phyloP scores from a whole-genome alignment of 2,888 invertebrate species.

The Julus scanicus region DNA sequence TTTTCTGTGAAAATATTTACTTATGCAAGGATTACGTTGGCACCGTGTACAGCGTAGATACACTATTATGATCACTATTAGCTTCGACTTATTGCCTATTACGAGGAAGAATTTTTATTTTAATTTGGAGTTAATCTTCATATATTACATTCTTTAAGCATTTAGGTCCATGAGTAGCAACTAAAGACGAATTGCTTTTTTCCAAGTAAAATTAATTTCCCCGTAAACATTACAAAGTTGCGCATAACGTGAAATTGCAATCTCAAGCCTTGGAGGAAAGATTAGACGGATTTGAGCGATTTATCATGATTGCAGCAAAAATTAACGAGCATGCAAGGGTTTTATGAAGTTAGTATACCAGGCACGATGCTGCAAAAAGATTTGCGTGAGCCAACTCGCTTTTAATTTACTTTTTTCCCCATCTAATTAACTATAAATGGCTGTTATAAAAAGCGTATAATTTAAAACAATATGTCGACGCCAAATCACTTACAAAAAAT shows the following conservation, averaged over 20 bases:
- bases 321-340: neutral
- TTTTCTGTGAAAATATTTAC: too few species aligned
- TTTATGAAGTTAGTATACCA: neutral
- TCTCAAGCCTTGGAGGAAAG: neutral
- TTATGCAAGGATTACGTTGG: too few species aligned
- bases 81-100: neutral
- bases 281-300: neutral
- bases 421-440: slow-evolving; percentile 25
- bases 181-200: neutral
- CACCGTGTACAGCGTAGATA: neutral
- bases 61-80: neutral
- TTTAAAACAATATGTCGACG: slow-evolving; percentile 33
- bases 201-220: slow-evolving; percentile 2
- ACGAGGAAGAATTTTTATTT: neutral
- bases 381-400: neutral
- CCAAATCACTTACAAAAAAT: slow-evolving; percentile 2
- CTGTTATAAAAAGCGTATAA: neutral
- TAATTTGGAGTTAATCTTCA: neutral
- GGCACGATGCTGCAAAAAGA: neutral
- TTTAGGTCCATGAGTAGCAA: neutral
- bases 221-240: slow-evolving; percentile 15
- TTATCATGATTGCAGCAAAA: neutral
- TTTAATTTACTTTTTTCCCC: slow-evolving; percentile 26
- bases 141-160: neutral
- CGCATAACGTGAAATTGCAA: slow-evolving; percentile 9